Evolutionary conservation across 2,888 invertebrate species (phyloP), one percentile per base, ranked within the genome.

Genomic region (Ophion obscuratus): DNA sequence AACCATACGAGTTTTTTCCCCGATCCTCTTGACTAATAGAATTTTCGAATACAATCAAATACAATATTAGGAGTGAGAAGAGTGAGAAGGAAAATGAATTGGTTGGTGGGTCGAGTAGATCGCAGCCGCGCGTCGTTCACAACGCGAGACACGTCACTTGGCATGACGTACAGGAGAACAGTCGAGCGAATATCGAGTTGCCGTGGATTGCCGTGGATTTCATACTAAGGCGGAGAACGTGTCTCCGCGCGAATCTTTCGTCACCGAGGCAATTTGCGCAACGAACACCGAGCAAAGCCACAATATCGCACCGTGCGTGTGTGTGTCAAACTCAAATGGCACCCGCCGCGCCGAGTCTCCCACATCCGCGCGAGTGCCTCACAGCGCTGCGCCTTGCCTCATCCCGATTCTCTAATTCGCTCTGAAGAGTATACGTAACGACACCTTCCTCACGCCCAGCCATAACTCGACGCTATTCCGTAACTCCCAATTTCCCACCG

Each of bases 341-440:
- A 53, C 31, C 31, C 4, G 31, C 31, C 31, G 31, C 31, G 10
- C 10, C 17, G 17, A 31, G 17, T 64, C 17, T 75, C 62, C 62
- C 62, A 59, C 36, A 59, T n/a, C 59, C 9, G 4, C 24, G 24
- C 24, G 24, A 73, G 57, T 17, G 36, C 17, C 27, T 5, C 27
- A 17, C 74, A 61, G 2, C 40, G 2, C 47, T 64, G 24, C 36
- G 1, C 64, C 24, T 5, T 24, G 27, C 27, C 75, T 47, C 75
- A 40, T 7, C 9, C 47, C 14, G 27, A 24, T 68, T 47, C 64
- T n/a, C 47, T 47, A 75, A 75, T 75, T 75, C 44, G 40, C 14
- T 44, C 27, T 17, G 36, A 11, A 47, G 31, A 17, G 31, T 62
- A 74, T 40, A 62, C 36, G 9, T 17, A 47, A 75, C 47, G 36